Evolutionary conservation across 2,113 vertebrate species (phyloP).

Genomic region (Dipodomys ordii): DNA sequence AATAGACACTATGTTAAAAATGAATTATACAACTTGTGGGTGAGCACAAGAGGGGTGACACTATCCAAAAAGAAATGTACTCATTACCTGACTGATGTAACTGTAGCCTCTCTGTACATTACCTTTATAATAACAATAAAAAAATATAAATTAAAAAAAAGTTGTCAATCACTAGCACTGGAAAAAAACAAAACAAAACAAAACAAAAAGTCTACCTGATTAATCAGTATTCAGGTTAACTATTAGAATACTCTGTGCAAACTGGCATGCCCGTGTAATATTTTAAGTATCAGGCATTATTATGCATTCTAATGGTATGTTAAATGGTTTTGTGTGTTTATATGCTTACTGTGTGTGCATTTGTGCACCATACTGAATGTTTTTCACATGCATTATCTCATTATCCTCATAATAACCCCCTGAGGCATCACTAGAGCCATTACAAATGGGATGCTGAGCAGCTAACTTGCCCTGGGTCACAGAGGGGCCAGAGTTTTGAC

Average conservation of each 20-base stretch:
- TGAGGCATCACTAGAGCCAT: neutral
- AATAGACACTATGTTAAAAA: no score
- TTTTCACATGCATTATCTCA: slow-evolving; percentile 42
- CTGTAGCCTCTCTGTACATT: no score
- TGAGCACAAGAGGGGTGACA: no score
- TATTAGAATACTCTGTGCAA: neutral
- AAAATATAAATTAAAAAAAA: neutral
- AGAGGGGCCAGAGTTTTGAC: neutral
- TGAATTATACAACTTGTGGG: no score
- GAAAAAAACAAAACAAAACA: no score
- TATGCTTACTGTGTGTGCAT: neutral
- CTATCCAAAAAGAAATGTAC: no score
- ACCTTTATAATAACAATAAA: no score
- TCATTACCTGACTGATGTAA: no score
- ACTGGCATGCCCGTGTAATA: neutral
- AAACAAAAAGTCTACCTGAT: neutral
- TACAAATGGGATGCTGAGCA: slow-evolving; percentile 8
- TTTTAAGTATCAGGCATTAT: slow-evolving; percentile 1
- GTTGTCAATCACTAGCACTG: no score
- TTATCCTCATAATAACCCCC: neutral
- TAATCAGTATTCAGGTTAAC: neutral
- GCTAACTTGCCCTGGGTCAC: neutral
- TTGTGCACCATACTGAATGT: neutral
- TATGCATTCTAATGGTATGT: neutral
- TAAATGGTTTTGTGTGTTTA: neutral